These are phyloP conservation scores for Chromoteleia sp. DNA, from an alignment of 2,888 invertebrate genomes.

Conservation along the genomic window DNA sequence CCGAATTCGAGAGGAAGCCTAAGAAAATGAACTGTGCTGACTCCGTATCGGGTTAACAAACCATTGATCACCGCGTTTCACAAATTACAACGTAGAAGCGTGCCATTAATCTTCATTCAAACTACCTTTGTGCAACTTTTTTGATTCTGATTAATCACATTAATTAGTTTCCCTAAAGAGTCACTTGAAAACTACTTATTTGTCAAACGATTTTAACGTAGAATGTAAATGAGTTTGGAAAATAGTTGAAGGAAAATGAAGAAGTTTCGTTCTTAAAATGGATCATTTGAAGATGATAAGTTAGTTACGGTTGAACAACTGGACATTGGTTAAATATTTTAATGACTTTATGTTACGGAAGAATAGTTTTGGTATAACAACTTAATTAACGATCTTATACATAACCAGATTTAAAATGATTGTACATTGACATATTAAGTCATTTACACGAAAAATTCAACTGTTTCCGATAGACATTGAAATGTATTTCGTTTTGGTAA, in stretches of 20 bases:
- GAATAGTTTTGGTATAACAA: too few species aligned
- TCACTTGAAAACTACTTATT: neutral
- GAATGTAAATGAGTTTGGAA: neutral
- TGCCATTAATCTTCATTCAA: slow-evolving; percentile 1
- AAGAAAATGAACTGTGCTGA: slow-evolving; percentile 20
- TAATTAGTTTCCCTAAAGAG: neutral
- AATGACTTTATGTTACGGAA: too few species aligned
- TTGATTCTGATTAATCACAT: neutral
- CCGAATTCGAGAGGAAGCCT: slow-evolving; percentile 7
- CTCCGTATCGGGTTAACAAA: neutral
- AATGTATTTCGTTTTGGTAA: too few species aligned
- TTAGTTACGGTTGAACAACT: too few species aligned
- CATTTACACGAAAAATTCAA: too few species aligned
- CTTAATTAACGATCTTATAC: too few species aligned
- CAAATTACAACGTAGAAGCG: slow-evolving; percentile 30
- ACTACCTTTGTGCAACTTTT: slow-evolving; percentile 1
- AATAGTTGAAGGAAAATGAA: neutral
- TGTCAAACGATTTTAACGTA: neutral
- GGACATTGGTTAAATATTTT: too few species aligned
- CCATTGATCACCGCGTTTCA: slow-evolving; percentile 15
- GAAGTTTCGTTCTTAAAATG: neutral
- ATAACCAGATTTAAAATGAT: too few species aligned
- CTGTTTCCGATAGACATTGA: too few species aligned
- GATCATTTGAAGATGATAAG: neutral
- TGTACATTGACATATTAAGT: too few species aligned